Evolutionary conservation across 1,140 invertebrate species (phyloP), one percentile per base, ranked within the genome.

Genomic region (Danaus melanippus): DNA sequence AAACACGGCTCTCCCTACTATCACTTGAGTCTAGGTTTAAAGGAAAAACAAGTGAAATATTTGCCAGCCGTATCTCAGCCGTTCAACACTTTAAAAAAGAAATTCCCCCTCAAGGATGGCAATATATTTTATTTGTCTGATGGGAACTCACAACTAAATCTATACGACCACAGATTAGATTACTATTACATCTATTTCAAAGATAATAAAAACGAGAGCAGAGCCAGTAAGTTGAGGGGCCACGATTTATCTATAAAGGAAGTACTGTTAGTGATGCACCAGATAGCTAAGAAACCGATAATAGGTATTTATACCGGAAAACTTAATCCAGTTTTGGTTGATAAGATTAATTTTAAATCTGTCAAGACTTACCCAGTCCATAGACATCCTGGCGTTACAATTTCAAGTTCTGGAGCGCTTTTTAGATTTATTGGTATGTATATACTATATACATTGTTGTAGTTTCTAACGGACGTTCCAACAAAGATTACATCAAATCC

Each of bases 241-340:
- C 80, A 84, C 53, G 78, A 81, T 61, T 11, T 64, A 8, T 65
- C 81, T 7, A 79, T 84, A 17, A 59, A 61, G 9, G 75, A 76
- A 21, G 66, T 80, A 0, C 71, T 69, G 42, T 55, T 62, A 0
- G 58, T 60, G 1, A 53, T 75, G 0, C 56, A 61, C 3, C 53
- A 69, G 41, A 53, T 69, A 7, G 62, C 72, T 4, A 1, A 54
- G 0, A 71, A 71, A 0, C 66, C 72, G 0, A 56, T 79, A 0
- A 42, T 82, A 0, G 76, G 66, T 0, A 76, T 80, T 53, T 84
- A 84, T 51, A 82, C 80, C 0, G 80, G 78, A 0, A 81, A 73
- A 55, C 10, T 41, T 0, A 84, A 80, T 52, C 73, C 74, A 5
- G 60, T 81, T 8, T 12, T 56, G 8, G 54, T 69, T 0, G 58